Evolutionary conservation across 2,113 vertebrate species (phyloP).

Genomic region (Oryzias woworae): DNA sequence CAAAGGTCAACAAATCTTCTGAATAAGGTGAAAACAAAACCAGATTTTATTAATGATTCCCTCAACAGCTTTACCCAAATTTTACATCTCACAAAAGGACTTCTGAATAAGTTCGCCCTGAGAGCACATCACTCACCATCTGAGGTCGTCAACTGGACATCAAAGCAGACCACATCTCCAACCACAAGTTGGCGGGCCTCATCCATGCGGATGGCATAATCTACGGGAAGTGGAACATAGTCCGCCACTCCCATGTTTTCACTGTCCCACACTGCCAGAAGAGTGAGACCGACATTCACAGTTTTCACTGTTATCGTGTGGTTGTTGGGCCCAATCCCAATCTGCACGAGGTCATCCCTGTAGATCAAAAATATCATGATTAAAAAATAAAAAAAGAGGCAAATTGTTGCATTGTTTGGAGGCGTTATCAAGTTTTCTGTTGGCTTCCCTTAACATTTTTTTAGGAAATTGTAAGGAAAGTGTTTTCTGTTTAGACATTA

Average conservation of each 20-base stretch:
- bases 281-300: constrained; percentile 86
- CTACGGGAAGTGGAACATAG: constrained; percentile 85
- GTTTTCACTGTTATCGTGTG: constrained; percentile 83
- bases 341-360: constrained; percentile 93
- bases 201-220: constrained; percentile 83
- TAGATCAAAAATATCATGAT: constrained; percentile 22
- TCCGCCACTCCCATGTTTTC: constrained; percentile 83
- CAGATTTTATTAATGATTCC: too few species aligned
- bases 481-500: not conserved
- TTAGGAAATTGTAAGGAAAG: not conserved
- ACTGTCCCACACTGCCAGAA: constrained; percentile 85
- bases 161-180: constrained; percentile 90
- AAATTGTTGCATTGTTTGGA: not conserved
- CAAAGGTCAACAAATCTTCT: too few species aligned
- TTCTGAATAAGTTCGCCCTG: not conserved
- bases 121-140: constrained; percentile 77
- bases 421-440: not conserved
- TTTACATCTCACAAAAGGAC: too few species aligned
- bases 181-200: constrained; percentile 74
- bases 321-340: constrained; percentile 84
- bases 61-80: too few species aligned
- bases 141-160: constrained; percentile 66
- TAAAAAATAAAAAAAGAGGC: not conserved
- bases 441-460: not conserved
- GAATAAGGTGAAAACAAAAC: too few species aligned